Conservation (phyloP, 1,140 invertebrate genomes). For the Drosophila lini region DNA sequence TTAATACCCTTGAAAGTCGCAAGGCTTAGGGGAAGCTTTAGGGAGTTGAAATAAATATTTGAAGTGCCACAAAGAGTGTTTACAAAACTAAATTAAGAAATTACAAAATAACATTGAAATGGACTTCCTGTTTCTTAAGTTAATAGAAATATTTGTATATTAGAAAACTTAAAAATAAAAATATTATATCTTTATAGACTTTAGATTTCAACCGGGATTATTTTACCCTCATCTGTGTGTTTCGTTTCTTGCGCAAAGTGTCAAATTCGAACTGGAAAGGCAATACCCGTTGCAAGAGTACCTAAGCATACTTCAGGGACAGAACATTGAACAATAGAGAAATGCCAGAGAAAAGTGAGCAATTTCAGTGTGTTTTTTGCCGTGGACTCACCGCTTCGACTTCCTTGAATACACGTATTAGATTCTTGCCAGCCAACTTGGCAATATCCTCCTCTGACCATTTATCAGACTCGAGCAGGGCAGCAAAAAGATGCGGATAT, state of each 20-base stretch:
- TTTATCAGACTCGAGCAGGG: conserved; percentile 87
- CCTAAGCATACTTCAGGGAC: conserved; percentile 19
- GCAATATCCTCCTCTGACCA: conserved; percentile 91
- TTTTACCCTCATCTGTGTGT: too few relatives aligned
- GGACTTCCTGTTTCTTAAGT: not conserved
- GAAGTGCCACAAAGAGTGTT: too few relatives aligned
- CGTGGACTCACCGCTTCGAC: conserved; percentile 88
- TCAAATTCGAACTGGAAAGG: not conserved
- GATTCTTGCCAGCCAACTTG: conserved; percentile 91
- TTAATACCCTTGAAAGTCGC: conserved; percentile 6
- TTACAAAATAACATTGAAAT: too few relatives aligned
- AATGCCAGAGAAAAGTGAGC: conserved; percentile 51
- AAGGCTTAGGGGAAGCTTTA: not conserved
- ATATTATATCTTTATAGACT: not conserved
- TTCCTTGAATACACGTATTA: conserved; percentile 90
- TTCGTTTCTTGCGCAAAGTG: not conserved
- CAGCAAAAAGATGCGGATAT: conserved; percentile 91
- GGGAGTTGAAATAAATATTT: too few relatives aligned
- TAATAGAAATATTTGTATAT: too few relatives aligned
- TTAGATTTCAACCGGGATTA: not conserved
- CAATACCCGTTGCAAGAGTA: conserved; percentile 17
- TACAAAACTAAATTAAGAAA: too few relatives aligned
- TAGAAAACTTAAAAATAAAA: not conserved
- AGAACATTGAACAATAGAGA: conserved; percentile 50
- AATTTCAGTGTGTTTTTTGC: conserved; percentile 39